Evolutionary conservation across 2,888 invertebrate genomes (phyloP).

Genomic region (Zaprionus lineosus): DNA sequence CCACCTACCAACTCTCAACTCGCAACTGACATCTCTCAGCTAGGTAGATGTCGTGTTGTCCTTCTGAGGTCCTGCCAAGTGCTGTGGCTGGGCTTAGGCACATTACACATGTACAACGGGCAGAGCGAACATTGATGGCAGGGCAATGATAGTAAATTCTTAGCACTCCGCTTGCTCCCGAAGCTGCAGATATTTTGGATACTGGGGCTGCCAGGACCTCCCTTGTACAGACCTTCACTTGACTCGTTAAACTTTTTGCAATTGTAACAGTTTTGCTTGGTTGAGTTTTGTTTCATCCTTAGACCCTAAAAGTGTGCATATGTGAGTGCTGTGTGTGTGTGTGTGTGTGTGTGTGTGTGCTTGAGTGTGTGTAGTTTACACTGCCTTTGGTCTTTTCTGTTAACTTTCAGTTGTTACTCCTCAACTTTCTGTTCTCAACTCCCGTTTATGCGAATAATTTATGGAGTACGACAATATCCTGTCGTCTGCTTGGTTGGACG

Average conservation of each 20-base stretch:
- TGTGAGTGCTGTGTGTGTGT: conserved; percentile 8
- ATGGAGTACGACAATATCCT: conserved; percentile 77
- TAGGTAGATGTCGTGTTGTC: neutral
- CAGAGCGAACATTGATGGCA: conserved; percentile 10
- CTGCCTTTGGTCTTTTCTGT: conserved; percentile 41
- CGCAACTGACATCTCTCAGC: too few species aligned
- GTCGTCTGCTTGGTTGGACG: conserved; percentile 41
- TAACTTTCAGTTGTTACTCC: conserved; percentile 12
- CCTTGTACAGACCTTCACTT: conserved; percentile 48
- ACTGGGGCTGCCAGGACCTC: neutral
- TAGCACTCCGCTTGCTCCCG: conserved; percentile 6
- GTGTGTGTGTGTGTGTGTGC: conserved; percentile 10
- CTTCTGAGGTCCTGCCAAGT: conserved; percentile 17
- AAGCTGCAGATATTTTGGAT: conserved; percentile 3
- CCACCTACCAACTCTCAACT: too few species aligned
- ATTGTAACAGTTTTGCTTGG: conserved; percentile 76
- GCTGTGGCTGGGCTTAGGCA: conserved; percentile 46
- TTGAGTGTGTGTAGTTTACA: conserved; percentile 10
- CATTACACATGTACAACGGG: conserved; percentile 40
- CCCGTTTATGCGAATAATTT: conserved; percentile 78
- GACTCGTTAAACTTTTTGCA: conserved; percentile 75
- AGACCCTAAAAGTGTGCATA: conserved; percentile 22
- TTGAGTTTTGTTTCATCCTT: conserved; percentile 53
- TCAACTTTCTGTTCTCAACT: conserved; percentile 19
- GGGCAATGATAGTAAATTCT: conserved; percentile 49